Conservation (phyloP, 2,113 vertebrate genomes). For the Menura novaehollandiae region DNA sequence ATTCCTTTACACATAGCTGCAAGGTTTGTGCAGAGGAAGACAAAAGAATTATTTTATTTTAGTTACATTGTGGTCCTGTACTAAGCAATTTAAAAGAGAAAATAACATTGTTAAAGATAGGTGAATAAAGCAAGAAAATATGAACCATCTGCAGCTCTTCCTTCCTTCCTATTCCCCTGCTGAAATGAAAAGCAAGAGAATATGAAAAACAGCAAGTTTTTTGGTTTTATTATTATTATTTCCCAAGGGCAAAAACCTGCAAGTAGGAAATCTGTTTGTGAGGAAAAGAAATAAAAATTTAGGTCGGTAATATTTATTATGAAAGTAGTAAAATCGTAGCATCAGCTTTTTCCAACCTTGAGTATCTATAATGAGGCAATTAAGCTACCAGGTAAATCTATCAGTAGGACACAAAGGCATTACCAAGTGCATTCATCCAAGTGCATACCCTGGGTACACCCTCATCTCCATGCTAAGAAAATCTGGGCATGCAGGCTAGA, state of each 20-base stretch:
- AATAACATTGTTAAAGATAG: background rate
- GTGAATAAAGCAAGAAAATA: background rate
- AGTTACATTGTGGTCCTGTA: background rate
- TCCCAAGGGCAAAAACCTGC: background rate
- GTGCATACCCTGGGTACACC: background rate
- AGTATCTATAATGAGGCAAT: background rate
- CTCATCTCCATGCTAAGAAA: background rate
- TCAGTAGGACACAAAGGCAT: background rate
- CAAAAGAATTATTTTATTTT: conserved; percentile 9
- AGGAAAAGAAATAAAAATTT: background rate
- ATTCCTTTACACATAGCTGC: background rate
- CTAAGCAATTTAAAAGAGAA: background rate
- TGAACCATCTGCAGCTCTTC: background rate
- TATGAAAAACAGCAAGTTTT: background rate
- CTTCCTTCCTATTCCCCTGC: background rate
- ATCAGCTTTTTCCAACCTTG: background rate
- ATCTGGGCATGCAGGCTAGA: too few relatives aligned
- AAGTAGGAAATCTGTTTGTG: background rate
- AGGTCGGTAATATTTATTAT: background rate
- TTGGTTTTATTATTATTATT: background rate
- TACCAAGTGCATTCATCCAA: background rate
- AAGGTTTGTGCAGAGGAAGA: background rate
- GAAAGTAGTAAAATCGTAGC: background rate
- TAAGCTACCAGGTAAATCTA: background rate
- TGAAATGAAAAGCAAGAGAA: background rate